Evolutionary conservation across 1,140 invertebrate species (phyloP), one percentile per base, ranked within the genome.

Genomic region (Thrips palmi): DNA sequence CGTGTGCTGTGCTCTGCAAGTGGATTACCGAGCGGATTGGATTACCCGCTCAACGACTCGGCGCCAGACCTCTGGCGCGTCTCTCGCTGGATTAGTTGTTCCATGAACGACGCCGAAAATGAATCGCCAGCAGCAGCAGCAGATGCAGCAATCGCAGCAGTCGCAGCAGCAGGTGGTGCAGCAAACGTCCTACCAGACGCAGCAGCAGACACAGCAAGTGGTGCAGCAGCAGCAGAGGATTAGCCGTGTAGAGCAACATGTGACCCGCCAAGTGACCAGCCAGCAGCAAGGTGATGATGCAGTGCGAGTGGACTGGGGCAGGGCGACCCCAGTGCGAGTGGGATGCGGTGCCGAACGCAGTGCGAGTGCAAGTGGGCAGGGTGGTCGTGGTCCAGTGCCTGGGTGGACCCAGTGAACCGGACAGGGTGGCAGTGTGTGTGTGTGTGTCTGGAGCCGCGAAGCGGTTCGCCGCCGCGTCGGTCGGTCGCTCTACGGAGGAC

Each of bases 201-300:
- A 64, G 40, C 63, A 68, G 43, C 58, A 60, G 38, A 59, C 60
- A 15, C 35, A 20, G 29, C 30, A 37, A 42, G 35, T 41, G 37
- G 17, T 39, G 29, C 60, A 67, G 53, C 71, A 77, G 56, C 74
- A 77, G 53, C 63, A n/a, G n/a, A n/a, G 71, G 51, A 62, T 69
- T 49, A 68, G 67, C 54, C 67, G 70, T 50, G 76, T 72, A 44
- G 75, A 79, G 60, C 72, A 75, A 55, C 75, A 76, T 56, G 67
- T 77, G 57, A 76, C 74, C 37, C 67, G 72, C 47, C 76, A 81
- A 58, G 65, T 77, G 55, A 75, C 71, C 57, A 75, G 71, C 54
- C 76, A 80, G 55, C 74, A 77, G 62, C 29, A 31, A 31, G 29
- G 29, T 31, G 14, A 31, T 12, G 14, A 8, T 18, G 14, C 29